Conservation (phyloP, 2,888 invertebrate species). For the Drosophila borborema region DNA sequence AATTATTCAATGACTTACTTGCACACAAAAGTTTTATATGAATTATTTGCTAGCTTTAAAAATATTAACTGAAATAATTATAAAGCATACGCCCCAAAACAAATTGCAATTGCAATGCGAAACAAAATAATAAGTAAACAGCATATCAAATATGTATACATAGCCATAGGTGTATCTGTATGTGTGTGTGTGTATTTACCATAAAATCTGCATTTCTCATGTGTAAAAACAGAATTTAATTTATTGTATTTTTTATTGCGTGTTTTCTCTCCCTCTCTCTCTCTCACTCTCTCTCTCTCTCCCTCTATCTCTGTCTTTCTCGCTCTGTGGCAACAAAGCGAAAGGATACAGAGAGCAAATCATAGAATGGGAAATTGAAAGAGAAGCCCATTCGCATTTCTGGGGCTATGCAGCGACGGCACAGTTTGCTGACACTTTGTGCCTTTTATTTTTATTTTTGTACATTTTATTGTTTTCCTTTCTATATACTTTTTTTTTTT, state of each 20-base stretch:
- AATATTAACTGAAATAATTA: slow-evolving; percentile 34
- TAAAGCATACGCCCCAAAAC: slow-evolving; percentile 34
- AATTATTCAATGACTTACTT: slow-evolving; percentile 57
- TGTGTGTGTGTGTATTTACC: background rate
- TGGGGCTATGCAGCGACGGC: slow-evolving; percentile 4
- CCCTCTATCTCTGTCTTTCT: too few relatives aligned
- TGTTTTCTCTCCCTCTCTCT: background rate
- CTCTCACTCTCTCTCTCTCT: background rate
- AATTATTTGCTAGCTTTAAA: slow-evolving; percentile 35
- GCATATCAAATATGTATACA: background rate
- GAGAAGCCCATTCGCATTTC: background rate
- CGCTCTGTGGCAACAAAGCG: background rate
- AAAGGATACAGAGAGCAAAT: slow-evolving; percentile 10
- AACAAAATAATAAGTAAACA: background rate
- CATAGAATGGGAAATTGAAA: slow-evolving; percentile 8
- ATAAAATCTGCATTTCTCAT: slow-evolving; percentile 1
- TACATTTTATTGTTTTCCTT: slow-evolving; percentile 20
- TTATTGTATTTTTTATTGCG: background rate
- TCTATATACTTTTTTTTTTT: background rate
- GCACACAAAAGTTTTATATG: slow-evolving; percentile 32
- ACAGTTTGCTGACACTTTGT: slow-evolving; percentile 52
- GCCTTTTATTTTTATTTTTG: slow-evolving; percentile 28
- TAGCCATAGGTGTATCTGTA: background rate
- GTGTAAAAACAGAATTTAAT: slow-evolving; percentile 12
- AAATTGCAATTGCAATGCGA: slow-evolving; percentile 10